These are phyloP conservation scores for Lacanobia wlatinum DNA, from an alignment of 2,888 invertebrate genomes.

Conservation along the genomic window DNA sequence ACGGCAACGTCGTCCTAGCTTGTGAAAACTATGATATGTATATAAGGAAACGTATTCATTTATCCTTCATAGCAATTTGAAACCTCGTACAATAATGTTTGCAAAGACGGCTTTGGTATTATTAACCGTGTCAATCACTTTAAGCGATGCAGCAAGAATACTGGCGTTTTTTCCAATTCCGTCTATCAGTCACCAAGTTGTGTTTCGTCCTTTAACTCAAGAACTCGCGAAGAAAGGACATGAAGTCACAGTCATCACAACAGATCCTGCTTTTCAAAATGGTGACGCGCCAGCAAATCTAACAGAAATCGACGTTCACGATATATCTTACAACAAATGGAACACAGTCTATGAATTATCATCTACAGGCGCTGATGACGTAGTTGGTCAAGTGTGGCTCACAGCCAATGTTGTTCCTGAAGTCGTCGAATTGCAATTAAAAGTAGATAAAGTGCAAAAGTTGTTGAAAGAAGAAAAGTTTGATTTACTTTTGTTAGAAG, in stretches of 20 bases:
- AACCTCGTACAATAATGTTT: constrained; percentile 3
- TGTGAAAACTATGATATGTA: too few species aligned
- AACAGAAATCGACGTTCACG: constrained; percentile 77
- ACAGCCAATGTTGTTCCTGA: background rate
- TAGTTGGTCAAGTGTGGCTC: background rate
- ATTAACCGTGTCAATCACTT: background rate
- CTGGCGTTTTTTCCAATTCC: constrained; percentile 76
- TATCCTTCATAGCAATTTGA: background rate
- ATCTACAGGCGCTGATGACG: constrained; percentile 10
- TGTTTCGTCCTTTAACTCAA: constrained; percentile 74
- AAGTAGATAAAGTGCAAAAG: constrained; percentile 15
- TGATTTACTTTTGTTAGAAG: constrained; percentile 22
- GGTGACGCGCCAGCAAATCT: constrained; percentile 69
- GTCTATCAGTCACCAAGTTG: constrained; percentile 82
- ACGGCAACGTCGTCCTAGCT: too few species aligned
- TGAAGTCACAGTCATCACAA: constrained; percentile 78
- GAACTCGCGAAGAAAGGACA: constrained; percentile 81
- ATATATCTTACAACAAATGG: constrained; percentile 66
- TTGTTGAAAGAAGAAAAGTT: constrained; percentile 20
- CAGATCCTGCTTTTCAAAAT: constrained; percentile 74
- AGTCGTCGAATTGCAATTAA: constrained; percentile 4
- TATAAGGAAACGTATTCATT: constrained; percentile 5
- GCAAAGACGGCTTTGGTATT: background rate
- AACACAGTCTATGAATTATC: constrained; percentile 5
- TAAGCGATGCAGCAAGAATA: constrained; percentile 71